A percentile compares a stretch with the other conserved stretches of the same genome.
These are phyloP conservation scores for Aphelocoma coerulescens DNA, from an alignment of 2,113 vertebrate genomes.

Conservation along the genomic window DNA sequence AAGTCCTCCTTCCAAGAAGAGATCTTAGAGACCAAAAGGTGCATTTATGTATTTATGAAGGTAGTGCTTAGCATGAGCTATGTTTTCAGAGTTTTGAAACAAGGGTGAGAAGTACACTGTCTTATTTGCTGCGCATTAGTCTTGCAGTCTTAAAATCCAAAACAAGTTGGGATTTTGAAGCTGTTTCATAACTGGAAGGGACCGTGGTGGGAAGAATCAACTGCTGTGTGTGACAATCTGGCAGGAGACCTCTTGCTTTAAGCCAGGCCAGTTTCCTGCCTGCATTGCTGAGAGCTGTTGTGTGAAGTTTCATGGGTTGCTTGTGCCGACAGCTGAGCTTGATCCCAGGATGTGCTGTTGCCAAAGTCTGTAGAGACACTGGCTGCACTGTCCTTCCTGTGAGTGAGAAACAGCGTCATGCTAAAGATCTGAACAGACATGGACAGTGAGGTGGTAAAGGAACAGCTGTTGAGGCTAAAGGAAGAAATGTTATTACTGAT, in stretches of 20 bases:
- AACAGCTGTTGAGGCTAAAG: neutral
- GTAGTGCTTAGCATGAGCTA: neutral
- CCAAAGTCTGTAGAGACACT: neutral
- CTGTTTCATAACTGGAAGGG: neutral
- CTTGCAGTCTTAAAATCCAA: neutral
- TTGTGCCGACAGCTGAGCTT: neutral
- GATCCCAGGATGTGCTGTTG: neutral
- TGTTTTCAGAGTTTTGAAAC: neutral
- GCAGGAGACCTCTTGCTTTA: neutral
- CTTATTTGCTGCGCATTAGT: neutral
- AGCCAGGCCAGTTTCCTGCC: neutral
- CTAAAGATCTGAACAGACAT: neutral
- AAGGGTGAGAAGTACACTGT: neutral
- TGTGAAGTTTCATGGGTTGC: accelerated
- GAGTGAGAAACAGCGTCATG: neutral
- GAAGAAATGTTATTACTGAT: neutral
- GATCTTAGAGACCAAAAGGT: neutral
- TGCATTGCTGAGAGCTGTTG: neutral
- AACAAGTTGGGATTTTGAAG: neutral
- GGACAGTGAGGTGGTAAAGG: neutral
- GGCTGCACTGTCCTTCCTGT: neutral
- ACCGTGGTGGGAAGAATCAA: neutral
- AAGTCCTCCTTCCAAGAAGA: neutral
- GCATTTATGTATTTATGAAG: neutral
- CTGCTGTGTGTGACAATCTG: neutral